Base-by-base conservation (phyloP, 2,113 vertebrate species). In the Chlorocebus sabaeus region DNA sequence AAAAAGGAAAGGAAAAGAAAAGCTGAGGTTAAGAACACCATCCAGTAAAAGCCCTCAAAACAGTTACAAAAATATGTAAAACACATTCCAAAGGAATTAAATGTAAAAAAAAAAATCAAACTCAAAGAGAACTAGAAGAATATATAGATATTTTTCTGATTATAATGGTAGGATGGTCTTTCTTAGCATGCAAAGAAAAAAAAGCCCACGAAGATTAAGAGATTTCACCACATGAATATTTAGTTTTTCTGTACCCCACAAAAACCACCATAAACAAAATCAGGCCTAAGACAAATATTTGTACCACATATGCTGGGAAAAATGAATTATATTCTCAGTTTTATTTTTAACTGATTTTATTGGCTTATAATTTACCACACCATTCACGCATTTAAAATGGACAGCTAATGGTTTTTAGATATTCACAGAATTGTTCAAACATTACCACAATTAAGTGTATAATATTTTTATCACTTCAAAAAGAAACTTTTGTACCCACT, bases 21-120 rank as follows among this genome's bases (percentile, higher is more conserved):
- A 73, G 25, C 32, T 40, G 32, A 93, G 52, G 32, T 48, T 82
- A 61, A 95, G 57, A 95, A 89, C 12, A 52, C 3, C 20, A 67
- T 52, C 9, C 25, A 52, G 13, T 78, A 83, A 93, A 93, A 70
- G 17, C 32, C n/a, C 70, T 90, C 32, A 40, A 76, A 95, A 93
- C 93, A 88, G 59, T 57, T 93, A 8, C 32, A 92, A 96, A 64
- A 94, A 83, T 85, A 80, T 92, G 32, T 70, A 93, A 91, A 93
- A 55, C 11, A 81, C 30, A 83, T 84, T 57, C 45, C 61, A 95
- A 85, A 84, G 23, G 38, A 87, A 80, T 90, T 93, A 92, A 93
- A 75, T 59, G 13, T 67, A 38, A 43, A 43, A 84, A 70, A 89
- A 50, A 9, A 84, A 91, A 32, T 30, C 61, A 94, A 84, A 90